Conservation (phyloP, 1,140 invertebrate genomes). For the Brachionus calyciflorus region DNA sequence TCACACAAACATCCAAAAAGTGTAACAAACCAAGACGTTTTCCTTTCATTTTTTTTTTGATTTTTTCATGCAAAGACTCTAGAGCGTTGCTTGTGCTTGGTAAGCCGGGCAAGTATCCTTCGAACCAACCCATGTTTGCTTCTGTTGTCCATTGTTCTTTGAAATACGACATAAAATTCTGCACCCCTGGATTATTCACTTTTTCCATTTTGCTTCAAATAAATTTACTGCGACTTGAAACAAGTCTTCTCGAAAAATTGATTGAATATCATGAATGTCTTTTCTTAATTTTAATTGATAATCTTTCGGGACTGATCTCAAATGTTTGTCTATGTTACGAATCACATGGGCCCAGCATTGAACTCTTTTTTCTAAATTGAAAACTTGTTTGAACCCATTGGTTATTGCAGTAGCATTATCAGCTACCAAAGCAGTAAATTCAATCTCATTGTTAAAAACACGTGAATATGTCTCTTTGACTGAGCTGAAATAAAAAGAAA, state of each 20-base stretch:
- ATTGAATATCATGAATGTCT: constrained; percentile 6
- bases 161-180: neutral
- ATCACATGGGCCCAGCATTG: constrained; percentile 18
- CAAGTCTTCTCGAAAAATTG: neutral
- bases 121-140: neutral
- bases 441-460: neutral
- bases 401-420: neutral
- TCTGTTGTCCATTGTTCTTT: neutral
- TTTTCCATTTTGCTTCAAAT: neutral
- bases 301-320: neutral
- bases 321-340: constrained; percentile 1
- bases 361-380: constrained; percentile 8
- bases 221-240: neutral
- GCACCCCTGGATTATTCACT: neutral
- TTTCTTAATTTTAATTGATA: neutral
- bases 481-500: neutral
- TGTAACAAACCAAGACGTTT: no score
- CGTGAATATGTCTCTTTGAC: neutral
- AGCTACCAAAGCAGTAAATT: neutral
- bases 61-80: no score
- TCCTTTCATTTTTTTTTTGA: no score
- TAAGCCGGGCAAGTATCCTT: neutral
- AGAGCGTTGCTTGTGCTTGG: neutral
- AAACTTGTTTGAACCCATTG: neutral
- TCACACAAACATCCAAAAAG: no score